Conservation (phyloP, 2,888 invertebrate species). For the Drosophila macrospina region DNA sequence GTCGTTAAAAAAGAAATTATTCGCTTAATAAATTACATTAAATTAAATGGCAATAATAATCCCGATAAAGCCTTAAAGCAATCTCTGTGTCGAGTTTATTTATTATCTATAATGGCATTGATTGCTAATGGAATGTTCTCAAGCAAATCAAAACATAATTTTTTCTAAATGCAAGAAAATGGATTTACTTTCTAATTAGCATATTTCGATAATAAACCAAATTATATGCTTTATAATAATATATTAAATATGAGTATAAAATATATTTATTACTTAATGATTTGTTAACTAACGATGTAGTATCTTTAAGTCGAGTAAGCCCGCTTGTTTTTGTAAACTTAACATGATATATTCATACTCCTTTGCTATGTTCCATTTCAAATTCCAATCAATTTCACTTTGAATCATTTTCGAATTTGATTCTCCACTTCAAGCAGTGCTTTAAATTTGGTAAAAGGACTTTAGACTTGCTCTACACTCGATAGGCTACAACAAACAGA, state of each 20-base stretch:
- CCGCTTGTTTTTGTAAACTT: background rate
- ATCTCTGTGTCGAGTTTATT: background rate
- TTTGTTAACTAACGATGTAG: no score
- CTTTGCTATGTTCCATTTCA: background rate
- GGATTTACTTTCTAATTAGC: background rate
- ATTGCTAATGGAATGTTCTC: background rate
- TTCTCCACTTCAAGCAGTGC: background rate
- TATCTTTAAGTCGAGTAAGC: no score
- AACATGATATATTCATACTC: background rate
- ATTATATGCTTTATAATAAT: no score
- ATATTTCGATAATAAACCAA: no score
- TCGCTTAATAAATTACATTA: slow-evolving; percentile 26
- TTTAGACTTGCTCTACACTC: slow-evolving; percentile 45
- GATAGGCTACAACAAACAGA: background rate
- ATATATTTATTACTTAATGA: no score
- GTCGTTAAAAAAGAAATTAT: slow-evolving; percentile 18
- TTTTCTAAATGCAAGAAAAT: background rate
- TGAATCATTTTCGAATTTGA: background rate
- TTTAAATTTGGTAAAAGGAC: background rate
- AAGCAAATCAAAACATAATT: background rate
- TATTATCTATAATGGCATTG: no score
- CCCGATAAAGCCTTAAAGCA: slow-evolving; percentile 27
- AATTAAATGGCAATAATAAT: slow-evolving; percentile 42
- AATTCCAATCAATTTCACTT: slow-evolving; percentile 2
- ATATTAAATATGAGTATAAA: no score